Base-by-base conservation (phyloP, 1,140 invertebrate genomes). In the Mycetomoellerius zeteki region DNA sequence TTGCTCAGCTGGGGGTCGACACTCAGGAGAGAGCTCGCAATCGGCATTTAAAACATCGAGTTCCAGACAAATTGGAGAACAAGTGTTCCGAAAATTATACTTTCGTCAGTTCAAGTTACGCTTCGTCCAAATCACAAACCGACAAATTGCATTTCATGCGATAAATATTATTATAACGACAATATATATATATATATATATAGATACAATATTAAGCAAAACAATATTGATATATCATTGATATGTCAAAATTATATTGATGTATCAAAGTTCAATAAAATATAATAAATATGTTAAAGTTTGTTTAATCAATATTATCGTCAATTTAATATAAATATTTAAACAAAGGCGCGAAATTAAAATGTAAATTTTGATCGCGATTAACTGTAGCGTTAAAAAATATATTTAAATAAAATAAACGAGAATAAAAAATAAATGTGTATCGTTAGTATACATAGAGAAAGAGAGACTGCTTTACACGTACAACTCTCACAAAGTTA, bases 1-100 rank as follows among this genome's bases (percentile, higher is more conserved):
- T 91, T 72, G 80, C 87, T 12, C 87, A 6, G 50, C 62, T 64
- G 84, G 87, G 37, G 37, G 50, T 71, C 67, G 30, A 12, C 21
- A 5, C 56, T 62, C 56, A 19, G 47, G 4, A 37, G 19, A 52
- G 76, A n/a, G 24, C 69, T 73, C 43, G 76, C 30, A 21, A 56
- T 73, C 80, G 30, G 47, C 30, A 52, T 54, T 73, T 52, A 27
- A 85, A 84, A 75, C 19, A 54, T 75, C 80, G 86, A 85, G 69
- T 50, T 37, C 37, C 14, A 14, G 21, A 69, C 76, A 60, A 60
- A n/a, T 33, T 50, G 27, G 24, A 12, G n/a, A 67, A 62, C 77
- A 54, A 84, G 69, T 75, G 80, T 58, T 24, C 10, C 69, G 54
- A 73, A 60, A 82, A 73, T 60, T 73, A 73, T 73, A 72, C 80